phyloP scores from a whole-genome alignment of 2,113 vertebrate genomes.

The Phrynosoma platyrhinos region DNA sequence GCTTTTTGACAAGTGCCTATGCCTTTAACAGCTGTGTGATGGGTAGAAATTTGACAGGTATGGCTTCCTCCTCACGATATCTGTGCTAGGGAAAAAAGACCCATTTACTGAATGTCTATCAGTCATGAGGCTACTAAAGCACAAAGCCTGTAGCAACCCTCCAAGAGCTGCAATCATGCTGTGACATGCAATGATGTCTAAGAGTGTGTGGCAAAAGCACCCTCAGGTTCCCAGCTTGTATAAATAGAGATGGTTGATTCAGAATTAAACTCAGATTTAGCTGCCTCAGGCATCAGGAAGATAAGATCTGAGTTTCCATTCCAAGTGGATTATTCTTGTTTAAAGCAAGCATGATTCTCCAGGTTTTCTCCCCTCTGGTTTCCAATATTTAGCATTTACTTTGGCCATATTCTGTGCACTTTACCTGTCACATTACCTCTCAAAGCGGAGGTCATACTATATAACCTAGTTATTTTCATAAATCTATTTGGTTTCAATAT shows the following conservation, averaged over 20 bases:
- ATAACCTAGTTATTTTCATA: not conserved
- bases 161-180: not conserved
- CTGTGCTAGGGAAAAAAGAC: not conserved
- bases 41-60: not conserved
- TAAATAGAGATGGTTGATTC: not conserved
- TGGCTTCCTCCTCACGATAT: not conserved
- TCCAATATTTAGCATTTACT: not conserved
- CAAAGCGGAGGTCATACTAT: not conserved
- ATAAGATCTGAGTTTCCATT: slow-evolving; percentile 2
- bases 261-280: slow-evolving; percentile 1
- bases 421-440: not conserved
- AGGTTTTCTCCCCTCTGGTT: not conserved
- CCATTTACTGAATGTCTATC: not conserved
- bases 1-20: not conserved
- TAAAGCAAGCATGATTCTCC: not conserved
- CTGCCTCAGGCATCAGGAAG: not conserved
- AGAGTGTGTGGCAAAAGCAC: not conserved
- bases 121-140: not conserved
- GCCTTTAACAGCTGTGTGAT: not conserved
- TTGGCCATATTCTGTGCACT: not conserved
- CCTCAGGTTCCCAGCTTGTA: not conserved
- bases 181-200: not conserved
- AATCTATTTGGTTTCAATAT: not conserved
- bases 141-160: not conserved
- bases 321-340: not conserved